Conservation (phyloP, 2,113 vertebrate species). For the Cettia cetti region DNA sequence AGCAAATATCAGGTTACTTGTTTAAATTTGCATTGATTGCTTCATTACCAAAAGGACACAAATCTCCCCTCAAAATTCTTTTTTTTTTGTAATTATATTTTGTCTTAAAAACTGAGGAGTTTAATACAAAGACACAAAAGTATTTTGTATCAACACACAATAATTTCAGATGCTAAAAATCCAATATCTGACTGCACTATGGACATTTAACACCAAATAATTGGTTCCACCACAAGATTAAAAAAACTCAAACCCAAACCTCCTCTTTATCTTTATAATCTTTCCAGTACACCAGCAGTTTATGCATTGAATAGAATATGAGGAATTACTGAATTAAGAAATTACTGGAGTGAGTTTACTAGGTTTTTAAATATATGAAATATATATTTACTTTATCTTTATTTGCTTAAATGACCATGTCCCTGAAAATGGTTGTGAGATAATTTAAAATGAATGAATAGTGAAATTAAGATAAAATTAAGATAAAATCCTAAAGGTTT, state of each 20-base stretch:
- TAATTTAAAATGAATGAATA: conserved; percentile 67
- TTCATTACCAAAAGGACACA: not conserved
- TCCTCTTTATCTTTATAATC: conserved; percentile 64
- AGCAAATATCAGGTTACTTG: not conserved
- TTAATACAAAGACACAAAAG: not conserved
- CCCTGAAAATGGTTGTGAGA: conserved; percentile 66
- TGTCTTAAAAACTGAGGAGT: not conserved
- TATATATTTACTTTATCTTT: conserved; percentile 62
- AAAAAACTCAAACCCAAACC: not conserved
- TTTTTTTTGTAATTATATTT: not conserved
- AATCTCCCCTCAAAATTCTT: not conserved
- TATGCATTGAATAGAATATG: conserved; percentile 70
- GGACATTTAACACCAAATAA: conserved; percentile 33
- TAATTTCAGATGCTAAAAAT: not conserved
- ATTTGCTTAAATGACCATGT: conserved; percentile 70
- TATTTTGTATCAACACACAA: not conserved
- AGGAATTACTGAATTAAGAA: conserved; percentile 73
- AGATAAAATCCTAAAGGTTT: conserved; percentile 16
- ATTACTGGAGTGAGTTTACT: conserved; percentile 63
- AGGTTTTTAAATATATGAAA: conserved; percentile 47
- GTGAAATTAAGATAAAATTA: conserved; percentile 40
- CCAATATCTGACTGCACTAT: not conserved
- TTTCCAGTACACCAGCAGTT: conserved; percentile 66
- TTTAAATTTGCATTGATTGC: not conserved
- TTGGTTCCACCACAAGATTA: conserved; percentile 40